Evolutionary conservation across 2,113 vertebrate species (phyloP).

Genomic region (Sitta europaea): DNA sequence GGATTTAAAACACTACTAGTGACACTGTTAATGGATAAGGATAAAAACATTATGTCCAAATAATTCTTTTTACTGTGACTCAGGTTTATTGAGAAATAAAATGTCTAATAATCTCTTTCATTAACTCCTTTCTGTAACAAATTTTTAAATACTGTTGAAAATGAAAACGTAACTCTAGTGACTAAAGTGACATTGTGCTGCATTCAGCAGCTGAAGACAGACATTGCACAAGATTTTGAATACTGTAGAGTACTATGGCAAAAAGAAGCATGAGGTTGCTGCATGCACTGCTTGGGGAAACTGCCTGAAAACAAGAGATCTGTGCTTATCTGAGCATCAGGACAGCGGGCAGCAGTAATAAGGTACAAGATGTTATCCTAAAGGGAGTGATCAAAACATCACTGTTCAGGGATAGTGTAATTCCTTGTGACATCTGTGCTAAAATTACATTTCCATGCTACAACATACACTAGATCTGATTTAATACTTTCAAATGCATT

Average conservation of each 20-base stretch:
- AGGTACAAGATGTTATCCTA: not conserved
- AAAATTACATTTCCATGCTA: not conserved
- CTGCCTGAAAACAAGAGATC: not conserved
- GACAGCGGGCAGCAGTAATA: not conserved
- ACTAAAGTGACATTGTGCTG: not conserved
- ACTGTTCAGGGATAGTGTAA: not conserved
- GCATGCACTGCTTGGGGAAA: not conserved
- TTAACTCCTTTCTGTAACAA: not conserved
- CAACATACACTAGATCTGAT: not conserved
- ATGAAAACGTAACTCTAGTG: not conserved
- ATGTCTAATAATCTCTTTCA: not conserved
- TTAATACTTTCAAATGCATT: not conserved
- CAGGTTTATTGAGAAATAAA: slow-evolving; percentile 7
- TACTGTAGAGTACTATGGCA: not conserved
- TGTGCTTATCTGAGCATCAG: not conserved
- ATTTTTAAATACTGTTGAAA: not conserved
- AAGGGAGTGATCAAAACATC: not conserved
- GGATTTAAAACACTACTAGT: slow-evolving; percentile 1
- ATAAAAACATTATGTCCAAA: not conserved
- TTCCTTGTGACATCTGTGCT: not conserved
- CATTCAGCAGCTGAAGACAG: not conserved
- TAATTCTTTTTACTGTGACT: not conserved
- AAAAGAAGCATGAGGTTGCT: not conserved
- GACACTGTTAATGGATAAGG: not conserved
- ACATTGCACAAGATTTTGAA: not conserved